Evolutionary conservation across 2,113 vertebrate species (phyloP), one percentile per base, ranked within the genome.

Genomic region (Platysteira castanea): DNA sequence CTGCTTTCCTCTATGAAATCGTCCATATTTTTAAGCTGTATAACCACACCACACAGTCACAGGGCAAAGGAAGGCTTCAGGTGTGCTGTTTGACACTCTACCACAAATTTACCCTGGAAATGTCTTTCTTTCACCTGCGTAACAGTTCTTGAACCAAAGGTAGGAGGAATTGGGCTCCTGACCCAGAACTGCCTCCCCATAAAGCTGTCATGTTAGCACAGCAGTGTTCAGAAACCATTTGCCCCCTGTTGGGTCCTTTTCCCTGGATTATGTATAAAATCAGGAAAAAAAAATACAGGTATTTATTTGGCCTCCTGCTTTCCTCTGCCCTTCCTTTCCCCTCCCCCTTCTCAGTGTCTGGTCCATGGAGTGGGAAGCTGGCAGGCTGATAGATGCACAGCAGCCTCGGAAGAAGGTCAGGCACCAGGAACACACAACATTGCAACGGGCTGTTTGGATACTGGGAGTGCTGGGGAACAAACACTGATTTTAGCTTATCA

Each of bases 401-500:
- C 80, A 91, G 64, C 73, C 80, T 46, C 0, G 0, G 2, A 44
- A 59, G 84, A 89, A 96, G 90, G 90, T 93, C 90, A 87, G 87
- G 68, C 69, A 49, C 67, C 63, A 61, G 81, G 69, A 81, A 46
- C 28, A 69, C 64, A 91, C 75, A 79, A 42, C 13, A 2, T 39
- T 75, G 60, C 81, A 63, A 10, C 16, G 18, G 59, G 27, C 50
- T 91, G 63, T 61, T 54, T 50, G 71, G 73, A 41, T 67, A 64
- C 13, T 2, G 14, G 71, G 28, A 83, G 44, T 9, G 46, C 71
- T 49, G 73, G 69, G 84, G 39, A 91, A 20, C 47, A 87, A 93
- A 89, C 95, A 93, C 53, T 56, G 80, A 92, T 75, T 93, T 71
- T 4, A 68, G 74, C 81, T 89, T 89, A 91, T 93, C 78, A 65